Base-by-base conservation (phyloP, 2,113 vertebrate species). In the Epinephelus moara region DNA sequence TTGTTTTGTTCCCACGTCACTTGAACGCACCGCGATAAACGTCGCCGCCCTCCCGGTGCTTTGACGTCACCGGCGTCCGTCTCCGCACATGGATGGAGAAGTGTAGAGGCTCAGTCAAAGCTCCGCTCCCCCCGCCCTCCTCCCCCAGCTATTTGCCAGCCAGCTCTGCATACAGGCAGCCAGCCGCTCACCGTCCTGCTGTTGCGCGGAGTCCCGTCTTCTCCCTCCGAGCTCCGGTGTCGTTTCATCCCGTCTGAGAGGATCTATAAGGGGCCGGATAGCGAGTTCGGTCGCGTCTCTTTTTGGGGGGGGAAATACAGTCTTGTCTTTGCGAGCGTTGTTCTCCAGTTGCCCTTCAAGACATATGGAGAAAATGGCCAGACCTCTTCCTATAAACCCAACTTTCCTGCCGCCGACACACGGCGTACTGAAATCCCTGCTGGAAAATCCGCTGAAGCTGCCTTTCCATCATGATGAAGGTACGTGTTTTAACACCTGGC, bases 361-460 rank as follows among this genome's bases (percentile, higher is more conserved):
- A 88, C 74, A 69, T 66, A 96, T 96, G 96, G 95, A 96, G 94
- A 97, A 96, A 95, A 99, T 99, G 98, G 95, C 98, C 91, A 96
- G 97, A 95, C 96, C 96, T 93, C 94, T 97, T 80, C 89, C 96
- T 66, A 70, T 97, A 80, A 97, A 96, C 85, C 92, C 97, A 90
- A 94, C 96, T 93, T 99, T 98, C 93, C 95, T 97, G 90, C 97
- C 97, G 90, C 97, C 97, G 91, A 97, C 97, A 53, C 97, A 99
- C 90, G 97, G 98, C 78, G 98, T 99, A 55, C 97, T 99, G 77
- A 99, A 99, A 89, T 99, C 98, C 56, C 95, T 99, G 86, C 96
- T 99, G 96, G 98, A 99, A 85, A 99, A 99, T 78, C 98, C 98
- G 9, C 96, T 98, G 80, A 99, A 98, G 93, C 95, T 99, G 90